These are phyloP conservation scores for Teleogryllus occipitalis DNA, from an alignment of 1,140 invertebrate species.

Conservation along the genomic window DNA sequence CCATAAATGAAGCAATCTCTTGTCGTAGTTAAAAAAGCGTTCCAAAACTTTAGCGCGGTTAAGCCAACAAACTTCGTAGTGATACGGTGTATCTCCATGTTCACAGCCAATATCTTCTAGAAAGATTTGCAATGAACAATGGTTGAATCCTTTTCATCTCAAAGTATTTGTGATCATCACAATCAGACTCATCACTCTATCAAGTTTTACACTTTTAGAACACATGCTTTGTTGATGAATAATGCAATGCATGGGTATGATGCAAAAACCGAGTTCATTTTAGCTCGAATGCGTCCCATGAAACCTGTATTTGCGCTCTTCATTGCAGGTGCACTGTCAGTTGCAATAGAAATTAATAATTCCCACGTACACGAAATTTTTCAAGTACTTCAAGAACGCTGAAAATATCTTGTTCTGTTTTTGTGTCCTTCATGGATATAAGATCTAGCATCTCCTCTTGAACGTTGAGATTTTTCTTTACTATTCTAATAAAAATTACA, in stretches of 20 bases:
- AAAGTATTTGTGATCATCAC: not conserved
- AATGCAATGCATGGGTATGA: not conserved
- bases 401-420: not conserved
- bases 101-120: not conserved
- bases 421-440: not conserved
- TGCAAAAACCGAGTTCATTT: not conserved
- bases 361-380: not conserved
- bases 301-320: not conserved
- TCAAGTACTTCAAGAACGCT: not conserved
- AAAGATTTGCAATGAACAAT: not conserved
- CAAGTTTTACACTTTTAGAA: not conserved
- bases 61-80: not conserved
- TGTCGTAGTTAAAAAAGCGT: not conserved
- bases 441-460: not conserved
- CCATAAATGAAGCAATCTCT: not conserved
- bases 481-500: not conserved
- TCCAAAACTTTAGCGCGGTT: not conserved
- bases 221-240: not conserved
- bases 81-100: not conserved
- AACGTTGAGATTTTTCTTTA: not conserved
- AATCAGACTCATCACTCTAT: not conserved
- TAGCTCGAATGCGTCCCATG: not conserved
- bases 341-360: not conserved
- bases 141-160: not conserved
- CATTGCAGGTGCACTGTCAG: not conserved